Conservation (phyloP, 2,113 vertebrate genomes). For the Symphodus melops region DNA sequence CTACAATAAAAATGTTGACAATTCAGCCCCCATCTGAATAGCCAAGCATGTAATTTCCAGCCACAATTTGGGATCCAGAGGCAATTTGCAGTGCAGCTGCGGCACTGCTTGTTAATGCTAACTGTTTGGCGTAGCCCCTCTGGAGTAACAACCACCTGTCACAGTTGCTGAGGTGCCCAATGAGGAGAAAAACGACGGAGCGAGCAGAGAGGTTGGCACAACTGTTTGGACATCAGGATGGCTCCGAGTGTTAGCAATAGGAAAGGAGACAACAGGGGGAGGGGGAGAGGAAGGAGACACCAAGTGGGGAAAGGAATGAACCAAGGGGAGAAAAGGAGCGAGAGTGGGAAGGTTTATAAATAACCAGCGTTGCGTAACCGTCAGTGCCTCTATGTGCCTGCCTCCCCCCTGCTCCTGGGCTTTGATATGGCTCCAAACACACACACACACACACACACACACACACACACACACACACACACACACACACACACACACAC, state of each 20-base stretch:
- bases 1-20: constrained; percentile 20
- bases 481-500: constrained; percentile 20
- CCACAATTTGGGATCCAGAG: constrained; percentile 19
- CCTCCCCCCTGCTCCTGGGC: constrained; percentile 66
- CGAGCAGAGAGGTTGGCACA: constrained; percentile 50
- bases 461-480: background rate
- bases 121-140: constrained; percentile 39
- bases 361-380: constrained; percentile 81
- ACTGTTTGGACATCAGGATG: constrained; percentile 58
- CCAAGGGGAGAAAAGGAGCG: constrained; percentile 25
- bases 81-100: constrained; percentile 52
- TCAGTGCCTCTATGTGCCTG: constrained; percentile 62
- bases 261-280: background rate
- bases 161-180: constrained; percentile 56
- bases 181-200: constrained; percentile 49
- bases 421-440: constrained; percentile 70
- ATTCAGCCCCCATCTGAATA: constrained; percentile 27
- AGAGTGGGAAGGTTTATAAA: constrained; percentile 79
- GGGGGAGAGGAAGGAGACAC: constrained; percentile 16
- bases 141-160: constrained; percentile 70
- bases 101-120: constrained; percentile 42
- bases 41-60: constrained; percentile 36
- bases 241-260: constrained; percentile 44
- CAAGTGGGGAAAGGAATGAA: constrained; percentile 33
- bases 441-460: constrained; percentile 24